These are phyloP conservation scores for Toxotes jaculatrix DNA, from an alignment of 2,113 vertebrate species.

Conservation along the genomic window DNA sequence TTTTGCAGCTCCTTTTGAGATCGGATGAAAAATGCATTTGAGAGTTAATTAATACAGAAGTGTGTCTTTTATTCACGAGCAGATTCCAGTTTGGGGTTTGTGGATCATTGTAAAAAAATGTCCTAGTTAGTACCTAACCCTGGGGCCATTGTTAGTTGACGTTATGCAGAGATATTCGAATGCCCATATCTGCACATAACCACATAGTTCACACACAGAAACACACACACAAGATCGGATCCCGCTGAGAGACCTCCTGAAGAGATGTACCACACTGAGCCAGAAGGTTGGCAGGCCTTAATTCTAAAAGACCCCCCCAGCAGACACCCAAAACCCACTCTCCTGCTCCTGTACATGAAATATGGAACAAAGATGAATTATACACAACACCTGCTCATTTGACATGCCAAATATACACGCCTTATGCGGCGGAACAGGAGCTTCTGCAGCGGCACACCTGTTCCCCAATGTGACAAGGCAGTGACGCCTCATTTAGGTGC, in stretches of 20 bases:
- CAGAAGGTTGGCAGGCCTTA: slow-evolving; percentile 54
- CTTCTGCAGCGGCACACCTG: slow-evolving; percentile 75
- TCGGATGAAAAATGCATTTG: slow-evolving; percentile 53
- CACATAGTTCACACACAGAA: neutral
- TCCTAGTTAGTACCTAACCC: neutral
- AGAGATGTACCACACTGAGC: slow-evolving; percentile 47
- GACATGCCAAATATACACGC: slow-evolving; percentile 76
- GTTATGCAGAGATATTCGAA: neutral
- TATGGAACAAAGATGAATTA: slow-evolving; percentile 85
- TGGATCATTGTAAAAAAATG: neutral
- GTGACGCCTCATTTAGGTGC: slow-evolving; percentile 71
- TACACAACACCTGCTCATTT: slow-evolving; percentile 84
- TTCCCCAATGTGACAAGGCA: slow-evolving; percentile 73
- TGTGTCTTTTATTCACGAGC: slow-evolving; percentile 37
- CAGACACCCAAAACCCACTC: slow-evolving; percentile 53
- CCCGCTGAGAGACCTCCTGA: slow-evolving; percentile 43
- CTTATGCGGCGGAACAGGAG: slow-evolving; percentile 62
- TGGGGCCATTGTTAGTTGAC: neutral
- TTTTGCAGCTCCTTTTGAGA: slow-evolving; percentile 44
- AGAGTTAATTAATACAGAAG: slow-evolving; percentile 40
- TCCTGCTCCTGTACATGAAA: slow-evolving; percentile 74
- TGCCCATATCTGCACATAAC: neutral
- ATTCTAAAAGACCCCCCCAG: slow-evolving; percentile 24
- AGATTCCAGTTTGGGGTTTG: slow-evolving; percentile 23
- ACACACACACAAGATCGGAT: neutral